These are phyloP conservation scores for Melanotaenia parkinsoni DNA, from an alignment of 2,797 vertebrate genomes.

Conservation along the genomic window DNA sequence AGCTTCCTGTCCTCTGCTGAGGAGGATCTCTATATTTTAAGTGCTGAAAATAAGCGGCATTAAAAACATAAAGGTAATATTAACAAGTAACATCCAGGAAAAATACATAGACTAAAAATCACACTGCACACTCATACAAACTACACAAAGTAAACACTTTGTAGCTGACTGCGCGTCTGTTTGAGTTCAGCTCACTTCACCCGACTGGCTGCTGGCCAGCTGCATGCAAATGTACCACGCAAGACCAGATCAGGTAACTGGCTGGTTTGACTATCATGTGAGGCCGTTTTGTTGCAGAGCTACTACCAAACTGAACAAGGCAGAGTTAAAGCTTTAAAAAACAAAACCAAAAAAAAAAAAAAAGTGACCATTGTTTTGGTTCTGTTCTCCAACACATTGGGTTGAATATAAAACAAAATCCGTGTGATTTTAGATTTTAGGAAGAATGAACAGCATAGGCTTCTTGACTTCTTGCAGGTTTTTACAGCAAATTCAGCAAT, in stretches of 20 bases:
- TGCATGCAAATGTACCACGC: conserved; percentile 56
- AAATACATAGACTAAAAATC: conserved; percentile 1
- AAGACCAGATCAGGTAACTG: conserved; percentile 25
- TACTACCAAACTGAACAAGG: conserved; percentile 7
- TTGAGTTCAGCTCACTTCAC: conserved; percentile 28
- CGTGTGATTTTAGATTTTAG: not conserved
- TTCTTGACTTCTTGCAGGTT: not conserved
- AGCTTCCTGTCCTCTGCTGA: not conserved
- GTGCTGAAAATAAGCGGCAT: not conserved
- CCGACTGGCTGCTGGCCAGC: conserved; percentile 35
- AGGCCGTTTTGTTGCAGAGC: not conserved
- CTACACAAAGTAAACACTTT: conserved; percentile 7
- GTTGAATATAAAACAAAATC: not conserved
- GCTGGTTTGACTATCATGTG: conserved; percentile 40
- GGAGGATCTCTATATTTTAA: not conserved
- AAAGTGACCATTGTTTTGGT: not conserved
- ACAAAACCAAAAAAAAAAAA: not conserved
- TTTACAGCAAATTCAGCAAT: not conserved
- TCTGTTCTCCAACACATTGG: not conserved
- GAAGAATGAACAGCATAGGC: not conserved
- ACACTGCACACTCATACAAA: conserved; percentile 2
- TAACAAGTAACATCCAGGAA: not conserved
- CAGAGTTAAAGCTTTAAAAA: not conserved
- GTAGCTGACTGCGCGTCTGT: conserved; percentile 49
- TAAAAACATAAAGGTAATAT: not conserved